phyloP scores from a whole-genome alignment of 2,797 vertebrate species.

The Sternarchorhynchus goeldii region DNA sequence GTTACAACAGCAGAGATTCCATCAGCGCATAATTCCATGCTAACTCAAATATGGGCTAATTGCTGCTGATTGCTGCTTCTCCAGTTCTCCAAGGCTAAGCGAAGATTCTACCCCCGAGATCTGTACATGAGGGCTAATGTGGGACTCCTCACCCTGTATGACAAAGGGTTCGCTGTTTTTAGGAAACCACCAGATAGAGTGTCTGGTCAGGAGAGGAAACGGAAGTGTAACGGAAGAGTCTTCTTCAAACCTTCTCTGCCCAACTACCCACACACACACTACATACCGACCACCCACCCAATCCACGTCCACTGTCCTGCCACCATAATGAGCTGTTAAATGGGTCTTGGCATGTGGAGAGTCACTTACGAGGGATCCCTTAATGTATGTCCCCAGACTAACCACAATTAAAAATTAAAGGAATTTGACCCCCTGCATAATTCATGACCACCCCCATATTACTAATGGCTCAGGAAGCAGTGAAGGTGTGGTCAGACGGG shows the following conservation, averaged over 20 bases:
- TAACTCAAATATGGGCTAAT: conserved; percentile 66
- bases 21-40: conserved; percentile 41
- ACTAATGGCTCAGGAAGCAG: conserved; percentile 60
- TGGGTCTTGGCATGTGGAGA: conserved; percentile 58
- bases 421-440: conserved; percentile 73
- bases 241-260: conserved; percentile 30
- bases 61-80: conserved; percentile 61
- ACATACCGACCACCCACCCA: conserved; percentile 6
- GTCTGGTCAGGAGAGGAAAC: conserved; percentile 52
- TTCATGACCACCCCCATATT: conserved; percentile 66
- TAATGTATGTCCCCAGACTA: conserved; percentile 73
- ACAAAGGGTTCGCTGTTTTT: conserved; percentile 39
- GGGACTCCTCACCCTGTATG: conserved; percentile 43
- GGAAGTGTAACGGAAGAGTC: neutral
- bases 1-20: conserved; percentile 41
- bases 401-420: conserved; percentile 79
- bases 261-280: conserved; percentile 42
- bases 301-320: conserved; percentile 22
- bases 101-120: conserved; percentile 40
- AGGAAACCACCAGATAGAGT: conserved; percentile 24
- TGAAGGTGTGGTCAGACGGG: conserved; percentile 49
- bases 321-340: conserved; percentile 63
- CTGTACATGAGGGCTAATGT: conserved; percentile 44
- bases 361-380: conserved; percentile 69
- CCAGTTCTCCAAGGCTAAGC: conserved; percentile 20